Percentiles rank a stretch among this genome's conserved stretches.
phyloP scores from a whole-genome alignment of 2,797 vertebrate species.

The Somateria mollissima region DNA sequence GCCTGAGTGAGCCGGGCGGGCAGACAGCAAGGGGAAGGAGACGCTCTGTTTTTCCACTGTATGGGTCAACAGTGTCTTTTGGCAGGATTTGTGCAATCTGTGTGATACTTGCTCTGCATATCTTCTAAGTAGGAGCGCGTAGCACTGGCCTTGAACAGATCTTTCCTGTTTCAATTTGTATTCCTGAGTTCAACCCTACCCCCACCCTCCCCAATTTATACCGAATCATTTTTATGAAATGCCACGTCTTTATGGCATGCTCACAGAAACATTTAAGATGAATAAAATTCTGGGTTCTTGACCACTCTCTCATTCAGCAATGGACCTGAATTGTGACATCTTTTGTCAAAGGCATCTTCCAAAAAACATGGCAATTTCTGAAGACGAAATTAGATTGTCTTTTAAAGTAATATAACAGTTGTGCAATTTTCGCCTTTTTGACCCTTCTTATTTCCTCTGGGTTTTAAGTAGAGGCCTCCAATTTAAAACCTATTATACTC shows the following conservation, averaged over 20 bases:
- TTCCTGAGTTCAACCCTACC: neutral
- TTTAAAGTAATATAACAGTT: constrained; percentile 71
- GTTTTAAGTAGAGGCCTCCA: constrained; percentile 78
- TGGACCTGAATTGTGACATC: constrained; percentile 65
- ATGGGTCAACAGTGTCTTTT: rapidly evolving
- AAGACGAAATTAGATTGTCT: constrained; percentile 73
- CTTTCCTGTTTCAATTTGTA: neutral
- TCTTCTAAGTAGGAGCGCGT: rapidly evolving
- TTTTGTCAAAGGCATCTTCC: constrained; percentile 72
- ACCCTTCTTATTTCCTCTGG: constrained; percentile 73
- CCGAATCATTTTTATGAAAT: neutral
- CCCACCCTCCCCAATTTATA: neutral
- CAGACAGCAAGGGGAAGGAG: rapidly evolving
- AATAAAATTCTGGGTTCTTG: constrained; percentile 16
- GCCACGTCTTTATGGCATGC: neutral
- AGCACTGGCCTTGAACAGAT: neutral
- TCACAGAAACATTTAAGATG: neutral
- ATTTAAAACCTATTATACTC: constrained; percentile 77
- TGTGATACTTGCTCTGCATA: rapidly evolving
- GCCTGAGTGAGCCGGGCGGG: rapidly evolving
- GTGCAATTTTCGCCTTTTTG: constrained; percentile 72
- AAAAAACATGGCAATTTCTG: constrained; percentile 71
- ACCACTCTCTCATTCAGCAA: constrained; percentile 41
- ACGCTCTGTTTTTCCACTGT: rapidly evolving
- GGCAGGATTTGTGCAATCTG: neutral